Evolutionary conservation across 64 coral and sea anemone genomes (phyloP).

Genomic region (Dendrophyllia cribrosa): DNA sequence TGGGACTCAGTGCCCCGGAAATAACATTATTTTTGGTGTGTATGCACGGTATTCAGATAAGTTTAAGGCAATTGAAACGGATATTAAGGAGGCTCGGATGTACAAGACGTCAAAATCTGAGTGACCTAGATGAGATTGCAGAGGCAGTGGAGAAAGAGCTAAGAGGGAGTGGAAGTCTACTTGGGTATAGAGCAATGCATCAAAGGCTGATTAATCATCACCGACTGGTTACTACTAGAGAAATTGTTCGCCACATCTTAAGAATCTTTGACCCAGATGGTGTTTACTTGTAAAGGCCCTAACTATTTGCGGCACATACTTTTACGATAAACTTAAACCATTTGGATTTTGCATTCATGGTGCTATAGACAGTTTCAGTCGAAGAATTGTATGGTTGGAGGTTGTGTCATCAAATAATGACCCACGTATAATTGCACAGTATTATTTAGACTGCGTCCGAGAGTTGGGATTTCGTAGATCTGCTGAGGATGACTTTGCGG

Average conservation of each 20-base stretch:
- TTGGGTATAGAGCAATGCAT: slow-evolving; percentile 51
- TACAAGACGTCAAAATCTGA: slow-evolving; percentile 28
- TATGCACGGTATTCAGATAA: slow-evolving; percentile 29
- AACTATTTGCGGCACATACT: no score
- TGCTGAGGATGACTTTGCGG: slow-evolving; percentile 9
- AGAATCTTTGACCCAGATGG: slow-evolving; percentile 40
- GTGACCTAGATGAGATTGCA: slow-evolving; percentile 10
- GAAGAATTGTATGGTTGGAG: slow-evolving; percentile 58
- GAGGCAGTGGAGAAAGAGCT: background rate
- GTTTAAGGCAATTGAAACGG: slow-evolving; percentile 34
- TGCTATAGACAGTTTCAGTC: no score
- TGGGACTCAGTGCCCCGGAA: slow-evolving; percentile 42
- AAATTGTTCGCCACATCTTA: slow-evolving; percentile 32
- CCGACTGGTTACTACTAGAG: slow-evolving; percentile 30
- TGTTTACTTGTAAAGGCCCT: slow-evolving; percentile 21
- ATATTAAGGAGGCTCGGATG: slow-evolving; percentile 38
- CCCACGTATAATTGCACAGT: slow-evolving; percentile 45
- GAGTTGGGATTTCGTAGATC: slow-evolving; percentile 32
- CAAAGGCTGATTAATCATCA: slow-evolving; percentile 27
- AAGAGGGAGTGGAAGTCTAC: slow-evolving; percentile 37
- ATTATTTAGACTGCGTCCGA: slow-evolving; percentile 42
- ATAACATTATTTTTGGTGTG: slow-evolving; percentile 42
- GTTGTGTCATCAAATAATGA: slow-evolving; percentile 55
- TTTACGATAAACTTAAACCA: no score
- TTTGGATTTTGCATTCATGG: no score